Base-by-base conservation (phyloP, 2,797 vertebrate genomes). In the Hemibagrus guttatus region DNA sequence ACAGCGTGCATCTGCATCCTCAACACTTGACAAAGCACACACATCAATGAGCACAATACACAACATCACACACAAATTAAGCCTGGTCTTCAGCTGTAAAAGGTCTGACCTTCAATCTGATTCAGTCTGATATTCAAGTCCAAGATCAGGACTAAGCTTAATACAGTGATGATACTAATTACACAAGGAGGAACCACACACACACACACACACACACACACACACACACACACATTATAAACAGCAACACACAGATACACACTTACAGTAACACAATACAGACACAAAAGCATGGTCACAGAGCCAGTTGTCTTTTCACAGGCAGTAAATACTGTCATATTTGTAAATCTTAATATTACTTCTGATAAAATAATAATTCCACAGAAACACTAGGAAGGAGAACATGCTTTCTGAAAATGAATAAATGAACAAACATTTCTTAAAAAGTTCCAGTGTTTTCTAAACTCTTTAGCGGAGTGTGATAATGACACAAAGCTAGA, bases 281-380 rank as follows among this genome's bases (percentile, higher is more conserved):
- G 42, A 64, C 89, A 88, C 58, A 93, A 91, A 92, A 90, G 89
- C 81, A 52, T 88, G 84, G 89, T 90, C 90, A 92, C 85, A 92
- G 81, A 91, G 94, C 92, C 84, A 26, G 58, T 87, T 91, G 95
- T 95, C 95, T 95, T 95, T 95, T 95, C 95, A 95, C 95, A 95
- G 93, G 92, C 93, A 95, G 94, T 28, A 19, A 64, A 63, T 0
- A 63, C 19, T 14, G 28, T 23, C 28, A 39, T 39, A 54, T 66
- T 28, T 1, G 0, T 56, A 69, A 46, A 16, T 19, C 31, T 26
- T 54, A 0, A 46, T 58, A 39, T 35, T 31, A 31, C 28, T n/a
- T 68, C 9, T 54, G n/a, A 83, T 54, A 31, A 52, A 64, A 82
- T 39, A 54, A 76, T 35, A 61, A 42, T 61, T n/a, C 58, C 35